These are phyloP conservation scores for Acanthurus tractus DNA, from an alignment of 2,797 vertebrate species.

Conservation along the genomic window DNA sequence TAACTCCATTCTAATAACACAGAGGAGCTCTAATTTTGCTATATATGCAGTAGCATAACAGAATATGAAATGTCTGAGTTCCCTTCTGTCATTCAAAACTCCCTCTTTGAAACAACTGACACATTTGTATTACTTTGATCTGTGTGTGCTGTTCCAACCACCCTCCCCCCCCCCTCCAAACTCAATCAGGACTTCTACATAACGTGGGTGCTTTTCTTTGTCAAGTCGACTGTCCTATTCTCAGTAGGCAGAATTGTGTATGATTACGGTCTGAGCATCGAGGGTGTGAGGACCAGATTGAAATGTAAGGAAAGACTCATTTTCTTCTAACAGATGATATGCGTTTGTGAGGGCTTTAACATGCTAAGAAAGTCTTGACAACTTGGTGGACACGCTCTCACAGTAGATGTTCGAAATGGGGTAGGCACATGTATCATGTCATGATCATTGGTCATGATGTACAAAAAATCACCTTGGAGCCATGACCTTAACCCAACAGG, in stretches of 20 bases:
- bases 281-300: no score
- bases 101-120: background rate
- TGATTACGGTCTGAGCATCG: background rate
- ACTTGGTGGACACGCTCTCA: no score
- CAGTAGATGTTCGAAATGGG: no score
- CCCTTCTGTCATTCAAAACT: background rate
- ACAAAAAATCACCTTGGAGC: no score
- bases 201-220: constrained; percentile 21
- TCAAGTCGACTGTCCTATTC: constrained; percentile 24
- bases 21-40: background rate
- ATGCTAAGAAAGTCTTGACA: no score
- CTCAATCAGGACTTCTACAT: background rate
- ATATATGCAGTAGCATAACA: background rate
- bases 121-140: background rate
- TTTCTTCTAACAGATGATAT: no score
- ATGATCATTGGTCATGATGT: no score
- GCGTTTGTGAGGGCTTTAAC: no score
- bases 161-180: background rate
- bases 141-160: background rate
- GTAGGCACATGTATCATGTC: no score
- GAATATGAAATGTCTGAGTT: background rate
- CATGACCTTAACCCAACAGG: no score
- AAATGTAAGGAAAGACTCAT: no score
- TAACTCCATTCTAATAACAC: background rate
- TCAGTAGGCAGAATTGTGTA: constrained; percentile 23